phyloP scores from a whole-genome alignment of 2,888 invertebrate genomes.

The Rhopalosiphum nymphaeae region DNA sequence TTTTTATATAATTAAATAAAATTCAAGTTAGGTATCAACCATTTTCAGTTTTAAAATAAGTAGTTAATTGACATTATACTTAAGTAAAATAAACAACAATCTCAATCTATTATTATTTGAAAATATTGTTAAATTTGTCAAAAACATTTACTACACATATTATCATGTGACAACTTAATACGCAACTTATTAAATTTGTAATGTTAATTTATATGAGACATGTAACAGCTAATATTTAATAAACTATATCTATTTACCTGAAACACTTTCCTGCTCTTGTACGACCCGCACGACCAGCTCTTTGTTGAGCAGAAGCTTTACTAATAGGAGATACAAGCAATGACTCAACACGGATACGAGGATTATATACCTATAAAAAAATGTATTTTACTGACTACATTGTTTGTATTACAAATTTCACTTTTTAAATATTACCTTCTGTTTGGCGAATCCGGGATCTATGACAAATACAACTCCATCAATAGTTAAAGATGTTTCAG shows the following conservation, averaged over 20 bases:
- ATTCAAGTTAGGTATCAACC: background rate
- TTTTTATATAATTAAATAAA: background rate
- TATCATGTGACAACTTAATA: background rate
- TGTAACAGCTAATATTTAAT: background rate
- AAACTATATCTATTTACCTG: conserved; percentile 68
- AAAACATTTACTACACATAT: background rate
- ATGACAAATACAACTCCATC: conserved; percentile 99
- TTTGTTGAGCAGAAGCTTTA: conserved; percentile 98
- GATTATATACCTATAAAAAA: conserved; percentile 82
- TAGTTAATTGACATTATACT: background rate
- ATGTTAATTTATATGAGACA: background rate
- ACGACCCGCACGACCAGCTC: conserved; percentile 97
- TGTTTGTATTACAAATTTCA: conserved; percentile 71
- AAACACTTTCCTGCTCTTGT: conserved; percentile 99
- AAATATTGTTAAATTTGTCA: background rate
- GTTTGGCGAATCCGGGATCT: conserved; percentile 99
- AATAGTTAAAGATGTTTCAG: conserved; percentile 98
- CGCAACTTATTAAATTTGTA: background rate
- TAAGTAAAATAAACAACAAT: background rate
- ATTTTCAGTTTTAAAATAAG: background rate
- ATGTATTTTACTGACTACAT: conserved; percentile 68
- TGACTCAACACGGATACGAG: conserved; percentile 93
- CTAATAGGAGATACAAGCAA: conserved; percentile 98
- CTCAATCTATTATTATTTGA: background rate
- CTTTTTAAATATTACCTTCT: conserved; percentile 78